A percentile compares a stretch with the other conserved stretches of the same genome.
Conservation (phyloP, 2,888 invertebrate genomes). For the Halictus ligatus region DNA sequence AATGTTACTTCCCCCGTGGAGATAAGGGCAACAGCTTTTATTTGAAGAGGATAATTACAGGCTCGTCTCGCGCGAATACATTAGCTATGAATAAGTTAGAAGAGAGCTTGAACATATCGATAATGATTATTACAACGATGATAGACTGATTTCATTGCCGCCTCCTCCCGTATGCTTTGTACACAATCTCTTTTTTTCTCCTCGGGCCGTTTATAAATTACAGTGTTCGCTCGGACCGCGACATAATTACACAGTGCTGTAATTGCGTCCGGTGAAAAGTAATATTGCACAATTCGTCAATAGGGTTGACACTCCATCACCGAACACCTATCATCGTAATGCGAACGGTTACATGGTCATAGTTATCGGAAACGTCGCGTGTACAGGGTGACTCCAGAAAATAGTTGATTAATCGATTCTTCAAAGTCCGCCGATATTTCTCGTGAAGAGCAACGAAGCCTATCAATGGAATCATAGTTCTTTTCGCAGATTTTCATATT, state of each 20-base stretch:
- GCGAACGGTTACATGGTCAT: slow-evolving; percentile 28
- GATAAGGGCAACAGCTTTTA: slow-evolving; percentile 35
- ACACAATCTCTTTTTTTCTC: slow-evolving; percentile 36
- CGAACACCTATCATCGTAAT: slow-evolving; percentile 47
- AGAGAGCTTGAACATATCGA: slow-evolving; percentile 21
- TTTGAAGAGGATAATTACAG: slow-evolving; percentile 35
- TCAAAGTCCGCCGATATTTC: not conserved
- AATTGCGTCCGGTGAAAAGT: slow-evolving; percentile 27
- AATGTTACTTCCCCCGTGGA: not conserved
- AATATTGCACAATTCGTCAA: slow-evolving; percentile 60
- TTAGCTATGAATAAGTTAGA: slow-evolving; percentile 54
- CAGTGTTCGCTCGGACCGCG: slow-evolving; percentile 47
- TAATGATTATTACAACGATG: not conserved
- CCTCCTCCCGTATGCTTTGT: not conserved
- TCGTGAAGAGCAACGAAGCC: not conserved
- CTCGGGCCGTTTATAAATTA: slow-evolving; percentile 49
- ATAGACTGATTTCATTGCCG: not conserved
- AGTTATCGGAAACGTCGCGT: slow-evolving; percentile 12
- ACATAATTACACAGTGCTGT: slow-evolving; percentile 37
- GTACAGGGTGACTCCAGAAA: not conserved
- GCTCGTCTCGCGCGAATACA: slow-evolving; percentile 9
- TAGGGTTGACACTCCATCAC: slow-evolving; percentile 64
- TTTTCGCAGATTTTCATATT: not conserved
- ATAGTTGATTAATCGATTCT: not conserved
- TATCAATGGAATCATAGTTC: not conserved